A percentile compares a stretch with the other conserved stretches of the same genome.
Conservation (phyloP, 1,140 invertebrate species). For the Drosophila murphyi region DNA sequence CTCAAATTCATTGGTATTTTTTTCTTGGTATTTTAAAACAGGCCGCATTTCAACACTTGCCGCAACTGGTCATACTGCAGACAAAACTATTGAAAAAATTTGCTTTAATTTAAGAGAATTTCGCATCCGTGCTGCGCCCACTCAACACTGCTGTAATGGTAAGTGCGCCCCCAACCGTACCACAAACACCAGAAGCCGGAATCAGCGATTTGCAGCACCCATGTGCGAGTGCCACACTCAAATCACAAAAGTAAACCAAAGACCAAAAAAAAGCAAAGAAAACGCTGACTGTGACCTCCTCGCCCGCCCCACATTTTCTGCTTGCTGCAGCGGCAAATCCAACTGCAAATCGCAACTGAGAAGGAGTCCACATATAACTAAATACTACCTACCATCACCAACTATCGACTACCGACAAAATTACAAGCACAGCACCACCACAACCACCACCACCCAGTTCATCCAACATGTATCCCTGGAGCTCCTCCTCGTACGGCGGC, state of each 20-base stretch:
- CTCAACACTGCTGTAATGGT: conserved; percentile 63
- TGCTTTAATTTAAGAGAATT: conserved; percentile 45
- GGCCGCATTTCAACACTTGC: neutral
- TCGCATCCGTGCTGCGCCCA: conserved; percentile 48
- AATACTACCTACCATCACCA: conserved; percentile 35
- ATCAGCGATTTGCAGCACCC: conserved; percentile 17
- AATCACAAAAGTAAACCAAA: conserved; percentile 10
- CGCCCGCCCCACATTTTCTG: conserved; percentile 43
- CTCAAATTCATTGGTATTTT: neutral
- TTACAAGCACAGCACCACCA: conserved; percentile 10
- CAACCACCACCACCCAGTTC: conserved; percentile 1
- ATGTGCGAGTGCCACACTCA: conserved; percentile 18
- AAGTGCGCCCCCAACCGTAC: conserved; percentile 42
- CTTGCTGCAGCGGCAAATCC: conserved; percentile 38
- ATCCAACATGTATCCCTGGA: conserved; percentile 72
- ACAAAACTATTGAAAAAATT: conserved; percentile 55
- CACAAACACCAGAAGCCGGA: conserved; percentile 51
- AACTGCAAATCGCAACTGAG: conserved; percentile 22
- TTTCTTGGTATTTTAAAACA: neutral
- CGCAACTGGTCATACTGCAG: conserved; percentile 27
- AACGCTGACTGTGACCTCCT: conserved; percentile 63
- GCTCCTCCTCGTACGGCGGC: conserved; percentile 70
- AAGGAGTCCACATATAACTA: conserved; percentile 16
- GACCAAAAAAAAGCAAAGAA: conserved; percentile 21
- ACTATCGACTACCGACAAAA: conserved; percentile 20